Evolutionary conservation across 2,888 invertebrate genomes (phyloP), one percentile per base, ranked within the genome.

Genomic region (Drosophila birchii): DNA sequence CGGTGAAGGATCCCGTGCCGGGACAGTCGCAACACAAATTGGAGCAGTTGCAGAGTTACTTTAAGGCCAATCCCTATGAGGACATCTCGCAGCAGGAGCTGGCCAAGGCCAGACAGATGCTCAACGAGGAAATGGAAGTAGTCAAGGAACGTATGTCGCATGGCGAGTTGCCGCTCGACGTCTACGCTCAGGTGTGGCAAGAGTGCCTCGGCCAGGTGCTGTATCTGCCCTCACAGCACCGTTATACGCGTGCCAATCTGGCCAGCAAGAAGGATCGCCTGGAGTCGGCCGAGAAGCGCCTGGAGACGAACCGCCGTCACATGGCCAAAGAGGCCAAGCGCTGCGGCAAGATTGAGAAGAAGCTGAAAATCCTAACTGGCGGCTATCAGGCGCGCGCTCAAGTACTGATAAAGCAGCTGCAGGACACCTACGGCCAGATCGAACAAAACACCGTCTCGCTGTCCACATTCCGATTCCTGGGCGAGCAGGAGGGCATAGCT

Each of bases 321-420:
- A 99, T 99, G 99, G 97, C 98, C 0, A 96, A 96, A 79, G 98
- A 99, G 93, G 99, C 99, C 0, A 99, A 99, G 93, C 95, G 96
- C 67, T 99, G 99, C 57, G 97, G 98, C 0, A 99, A 99, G 93
- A 96, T 98, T 94, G 99, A 99, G 92, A 99, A 99, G 93, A 99
- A 98, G 93, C 93, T 99, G 32, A 96, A 98, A 93, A 96, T 99
- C 64, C 94, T 99, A n/a, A 96, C 99, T 6, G 99, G 97, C 11
- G 97, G 98, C 11, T 98, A 98, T 93, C 97, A 97, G 74, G 91
- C 95, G 0, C 94, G 96, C 54, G 96, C 97, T 2, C 97, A 98
- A 85, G 96, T 96, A 1, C 93, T 98, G 26, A 95, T 97, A 26
- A 98, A 98, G 92, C 98, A 98, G 90, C 94, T 96, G 75, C 96